A percentile compares a stretch with the other conserved stretches of the same genome.
Evolutionary conservation across 1,140 invertebrate genomes (phyloP).

Genomic region (Oryzaephilus surinamensis): DNA sequence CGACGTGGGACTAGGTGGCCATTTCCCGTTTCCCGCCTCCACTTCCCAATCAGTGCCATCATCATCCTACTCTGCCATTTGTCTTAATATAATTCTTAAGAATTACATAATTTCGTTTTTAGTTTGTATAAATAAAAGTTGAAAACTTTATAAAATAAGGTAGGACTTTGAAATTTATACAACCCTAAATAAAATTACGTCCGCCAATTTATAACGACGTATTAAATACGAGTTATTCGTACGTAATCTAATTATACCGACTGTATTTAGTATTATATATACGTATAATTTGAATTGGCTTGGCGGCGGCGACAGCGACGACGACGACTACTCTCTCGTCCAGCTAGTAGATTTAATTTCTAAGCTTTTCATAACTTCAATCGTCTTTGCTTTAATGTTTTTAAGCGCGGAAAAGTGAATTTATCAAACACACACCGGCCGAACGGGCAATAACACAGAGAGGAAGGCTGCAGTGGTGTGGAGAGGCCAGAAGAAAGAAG

Average conservation of each 20-base stretch:
- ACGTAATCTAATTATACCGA: constrained; percentile 37
- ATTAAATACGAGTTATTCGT: constrained; percentile 36
- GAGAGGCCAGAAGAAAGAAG: constrained; percentile 11
- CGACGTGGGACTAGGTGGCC: too few species aligned
- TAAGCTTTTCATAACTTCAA: constrained; percentile 39
- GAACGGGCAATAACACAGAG: constrained; percentile 29
- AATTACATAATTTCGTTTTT: too few species aligned
- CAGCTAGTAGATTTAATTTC: constrained; percentile 35
- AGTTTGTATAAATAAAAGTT: too few species aligned
- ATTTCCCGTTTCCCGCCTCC: too few species aligned
- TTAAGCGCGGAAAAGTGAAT: constrained; percentile 38
- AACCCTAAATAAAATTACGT: too few species aligned
- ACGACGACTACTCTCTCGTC: constrained; percentile 6
- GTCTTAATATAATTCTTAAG: too few species aligned
- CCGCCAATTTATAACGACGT: constrained; percentile 32
- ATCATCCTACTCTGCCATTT: too few species aligned
- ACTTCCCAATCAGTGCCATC: too few species aligned
- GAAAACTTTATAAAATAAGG: too few species aligned
- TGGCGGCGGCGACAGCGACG: constrained; percentile 2
- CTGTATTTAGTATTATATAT: constrained; percentile 36
- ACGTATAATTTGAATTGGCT: too few species aligned
- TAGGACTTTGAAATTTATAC: too few species aligned
- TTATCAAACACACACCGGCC: constrained; percentile 38
- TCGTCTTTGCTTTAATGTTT: constrained; percentile 39
- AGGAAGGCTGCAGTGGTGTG: too few species aligned